These are phyloP conservation scores for Notocelia uddmanniana DNA, from an alignment of 2,888 invertebrate genomes.

Conservation along the genomic window DNA sequence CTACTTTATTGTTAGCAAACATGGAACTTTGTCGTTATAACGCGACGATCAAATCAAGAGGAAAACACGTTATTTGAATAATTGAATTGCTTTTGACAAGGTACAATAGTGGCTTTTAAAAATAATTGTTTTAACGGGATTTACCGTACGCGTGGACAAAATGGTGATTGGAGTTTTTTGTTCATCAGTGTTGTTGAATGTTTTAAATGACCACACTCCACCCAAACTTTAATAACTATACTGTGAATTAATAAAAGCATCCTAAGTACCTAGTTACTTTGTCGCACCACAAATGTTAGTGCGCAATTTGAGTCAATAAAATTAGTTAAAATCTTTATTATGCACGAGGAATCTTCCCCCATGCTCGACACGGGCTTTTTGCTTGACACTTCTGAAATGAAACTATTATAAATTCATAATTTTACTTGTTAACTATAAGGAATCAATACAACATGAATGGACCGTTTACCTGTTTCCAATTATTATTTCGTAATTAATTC, in stretches of 20 bases:
- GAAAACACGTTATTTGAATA: constrained; percentile 19
- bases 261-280: no score
- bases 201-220: constrained; percentile 3
- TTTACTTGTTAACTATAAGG: no score
- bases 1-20: constrained; percentile 9
- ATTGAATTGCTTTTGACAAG: constrained; percentile 18
- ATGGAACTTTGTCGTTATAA: constrained; percentile 24
- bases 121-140: constrained; percentile 9
- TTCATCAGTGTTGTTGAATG: neutral
- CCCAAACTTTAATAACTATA: neutral
- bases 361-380: no score
- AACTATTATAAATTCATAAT: no score
- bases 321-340: no score
- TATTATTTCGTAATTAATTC: no score
- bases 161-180: constrained; percentile 21
- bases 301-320: no score
- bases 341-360: no score
- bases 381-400: no score
- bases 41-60: neutral
- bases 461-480: no score
- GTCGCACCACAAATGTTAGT: no score
- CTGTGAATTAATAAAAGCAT: constrained; percentile 6
- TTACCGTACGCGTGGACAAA: neutral
- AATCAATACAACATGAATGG: no score
- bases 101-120: constrained; percentile 33